Evolutionary conservation across 2,888 invertebrate genomes (phyloP), one percentile per base, ranked within the genome.

Genomic region (Plebejus argus): DNA sequence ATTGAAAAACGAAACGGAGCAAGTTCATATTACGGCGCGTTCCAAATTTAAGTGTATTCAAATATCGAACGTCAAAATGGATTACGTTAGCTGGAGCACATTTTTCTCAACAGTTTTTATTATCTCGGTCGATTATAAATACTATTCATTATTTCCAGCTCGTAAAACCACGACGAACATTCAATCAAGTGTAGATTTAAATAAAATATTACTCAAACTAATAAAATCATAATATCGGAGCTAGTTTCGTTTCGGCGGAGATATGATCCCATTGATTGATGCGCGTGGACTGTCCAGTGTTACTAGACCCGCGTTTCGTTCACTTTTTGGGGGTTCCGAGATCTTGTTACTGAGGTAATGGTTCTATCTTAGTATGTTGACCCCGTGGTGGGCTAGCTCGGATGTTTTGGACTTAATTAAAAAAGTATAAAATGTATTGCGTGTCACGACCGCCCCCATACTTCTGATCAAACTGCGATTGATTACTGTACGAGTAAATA

Each of bases 251-350:
- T 91, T 91, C 89, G 88, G 87, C 87, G 86, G 83, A 87, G 91
- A 92, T 93, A 92, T 91, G 93, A 93, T 92, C 88, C 91, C 89
- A 92, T 93, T 94, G 94, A 94, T 94, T 93, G 93, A 94, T 94
- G 91, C 89, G 91, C 89, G 86, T 85, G 89, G 85, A 86, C 78
- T 81, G 85, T 78, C 91, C 80, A 81, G 78, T 72, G 35, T 76
- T 33, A 49, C 74, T 58, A 72, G 80, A 80, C 79, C 82, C 77
- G 75, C 76, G 75, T 53, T 58, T 76, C 66, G 78, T 77, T 77
- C 76, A 70, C 71, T 78, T 77, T 53, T 75, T 71, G 61, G 77
- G 79, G 35, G 70, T 58, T 75, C 56, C 82, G 80, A 83, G 91
- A 82, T 88, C 91, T 86, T 77, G 78, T 78, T 84, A 83, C 79